A percentile compares a stretch with the other conserved stretches of the same genome.
These are phyloP conservation scores for Protobothrops mucrosquamatus DNA, from an alignment of 2,113 vertebrate genomes.

Conservation along the genomic window DNA sequence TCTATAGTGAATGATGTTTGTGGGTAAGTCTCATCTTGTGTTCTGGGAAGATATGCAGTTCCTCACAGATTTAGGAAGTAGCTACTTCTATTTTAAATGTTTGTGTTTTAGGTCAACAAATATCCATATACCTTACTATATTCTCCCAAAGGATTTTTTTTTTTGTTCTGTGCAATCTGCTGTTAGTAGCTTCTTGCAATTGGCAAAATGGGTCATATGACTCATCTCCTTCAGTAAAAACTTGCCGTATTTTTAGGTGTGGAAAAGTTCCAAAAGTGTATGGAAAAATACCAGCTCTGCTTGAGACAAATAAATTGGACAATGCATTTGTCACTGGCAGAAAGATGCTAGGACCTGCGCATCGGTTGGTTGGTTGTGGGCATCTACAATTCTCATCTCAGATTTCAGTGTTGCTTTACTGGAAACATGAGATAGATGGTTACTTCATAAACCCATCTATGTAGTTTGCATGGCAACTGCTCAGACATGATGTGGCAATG, in stretches of 20 bases:
- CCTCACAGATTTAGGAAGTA: not conserved
- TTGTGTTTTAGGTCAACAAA: not conserved
- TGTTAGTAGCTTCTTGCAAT: not conserved
- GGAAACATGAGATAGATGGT: not conserved
- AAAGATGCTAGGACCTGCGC: not conserved
- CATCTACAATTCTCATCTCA: not conserved
- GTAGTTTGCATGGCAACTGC: not conserved
- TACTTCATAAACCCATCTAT: not conserved
- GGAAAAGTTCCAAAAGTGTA: not conserved
- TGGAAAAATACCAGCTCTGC: conserved; percentile 1
- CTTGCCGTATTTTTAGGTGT: not conserved
- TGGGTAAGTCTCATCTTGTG: not conserved
- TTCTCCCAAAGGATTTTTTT: not conserved
- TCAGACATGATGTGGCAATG: not conserved
- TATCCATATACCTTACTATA: not conserved
- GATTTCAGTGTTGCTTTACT: not conserved
- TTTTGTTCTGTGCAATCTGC: not conserved
- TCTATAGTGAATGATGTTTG: not conserved
- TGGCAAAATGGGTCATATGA: not conserved
- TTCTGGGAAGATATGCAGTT: not conserved
- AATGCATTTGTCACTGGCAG: not conserved
- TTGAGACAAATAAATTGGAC: not conserved
- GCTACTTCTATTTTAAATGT: not conserved
- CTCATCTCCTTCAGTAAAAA: not conserved
- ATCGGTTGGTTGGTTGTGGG: not conserved